phyloP scores from a whole-genome alignment of 2,888 invertebrate species.

The Campaea margaritaria region DNA sequence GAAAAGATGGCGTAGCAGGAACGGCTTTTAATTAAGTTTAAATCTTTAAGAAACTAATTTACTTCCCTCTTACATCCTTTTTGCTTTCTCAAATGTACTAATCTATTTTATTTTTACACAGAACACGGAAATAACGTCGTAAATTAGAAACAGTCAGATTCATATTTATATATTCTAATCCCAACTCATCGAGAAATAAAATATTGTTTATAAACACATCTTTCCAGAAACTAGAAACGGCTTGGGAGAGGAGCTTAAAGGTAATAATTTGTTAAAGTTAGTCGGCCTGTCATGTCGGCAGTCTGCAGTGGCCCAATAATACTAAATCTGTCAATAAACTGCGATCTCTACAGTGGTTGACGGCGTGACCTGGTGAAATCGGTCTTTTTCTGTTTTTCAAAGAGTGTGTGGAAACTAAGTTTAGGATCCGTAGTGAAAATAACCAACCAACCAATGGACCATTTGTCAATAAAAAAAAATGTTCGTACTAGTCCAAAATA shows the following conservation, averaged over 20 bases:
- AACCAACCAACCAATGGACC: no score
- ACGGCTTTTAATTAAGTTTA: no score
- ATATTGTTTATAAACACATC: conserved; percentile 36
- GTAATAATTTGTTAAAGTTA: conserved; percentile 54
- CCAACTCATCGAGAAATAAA: conserved; percentile 22
- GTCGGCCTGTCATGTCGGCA: conserved; percentile 31
- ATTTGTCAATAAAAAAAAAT: no score
- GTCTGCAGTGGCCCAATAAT: conserved; percentile 45
- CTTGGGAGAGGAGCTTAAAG: conserved; percentile 38
- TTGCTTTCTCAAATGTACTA: no score
- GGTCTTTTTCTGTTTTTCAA: conserved; percentile 21
- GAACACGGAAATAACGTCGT: conserved; percentile 2
- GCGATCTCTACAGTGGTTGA: conserved; percentile 23
- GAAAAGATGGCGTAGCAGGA: no score
- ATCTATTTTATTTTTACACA: no score
- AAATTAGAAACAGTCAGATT: conserved; percentile 17
- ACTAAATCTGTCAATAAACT: conserved; percentile 61
- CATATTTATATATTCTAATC: conserved; percentile 10
- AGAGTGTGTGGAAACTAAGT: conserved; percentile 18
- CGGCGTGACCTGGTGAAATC: conserved; percentile 25
- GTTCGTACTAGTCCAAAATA: no score
- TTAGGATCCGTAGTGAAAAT: no score
- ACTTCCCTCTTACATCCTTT: no score
- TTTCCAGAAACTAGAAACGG: conserved; percentile 9
- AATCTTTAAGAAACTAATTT: no score